These are phyloP conservation scores for Microctenopoma steveboyesi DNA, from an alignment of 2,797 vertebrate genomes.

Conservation along the genomic window DNA sequence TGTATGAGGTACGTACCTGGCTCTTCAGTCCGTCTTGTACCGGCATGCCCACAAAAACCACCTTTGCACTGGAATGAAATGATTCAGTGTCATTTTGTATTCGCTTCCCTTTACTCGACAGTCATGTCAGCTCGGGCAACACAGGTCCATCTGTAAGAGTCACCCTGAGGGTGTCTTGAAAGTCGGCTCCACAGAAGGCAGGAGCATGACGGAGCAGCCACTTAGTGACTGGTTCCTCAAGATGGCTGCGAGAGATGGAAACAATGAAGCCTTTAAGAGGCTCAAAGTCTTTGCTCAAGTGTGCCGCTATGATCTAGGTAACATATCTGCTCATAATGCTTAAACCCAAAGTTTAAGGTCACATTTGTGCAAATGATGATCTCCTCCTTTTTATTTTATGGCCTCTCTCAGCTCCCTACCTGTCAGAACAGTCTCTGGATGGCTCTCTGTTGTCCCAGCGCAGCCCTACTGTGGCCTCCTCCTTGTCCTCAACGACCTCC, in stretches of 20 bases:
- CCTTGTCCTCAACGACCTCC: slow-evolving; percentile 82
- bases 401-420: slow-evolving; percentile 90
- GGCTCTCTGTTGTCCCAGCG: slow-evolving; percentile 93
- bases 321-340: slow-evolving; percentile 16
- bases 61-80: neutral
- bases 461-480: slow-evolving; percentile 82
- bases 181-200: slow-evolving; percentile 89
- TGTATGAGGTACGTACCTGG: slow-evolving; percentile 90
- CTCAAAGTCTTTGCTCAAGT: slow-evolving; percentile 98
- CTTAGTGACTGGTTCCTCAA: slow-evolving; percentile 98
- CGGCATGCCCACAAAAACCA: slow-evolving; percentile 50
- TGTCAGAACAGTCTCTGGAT: slow-evolving; percentile 95
- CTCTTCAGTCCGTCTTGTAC: slow-evolving; percentile 15
- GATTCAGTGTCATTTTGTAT: slow-evolving; percentile 11
- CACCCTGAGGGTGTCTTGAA: slow-evolving; percentile 94
- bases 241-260: slow-evolving; percentile 86
- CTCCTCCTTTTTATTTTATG: neutral
- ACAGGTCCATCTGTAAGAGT: slow-evolving; percentile 95
- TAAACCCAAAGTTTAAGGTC: neutral
- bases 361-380: neutral
- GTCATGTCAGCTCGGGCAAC: slow-evolving; percentile 97
- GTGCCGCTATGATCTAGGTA: slow-evolving; percentile 96
- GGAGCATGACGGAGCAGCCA: slow-evolving; percentile 91
- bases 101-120: slow-evolving; percentile 58
- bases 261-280: slow-evolving; percentile 94